Evolutionary conservation across 1,140 invertebrate species (phyloP), one percentile per base, ranked within the genome.

Genomic region (Phortica variegata): DNA sequence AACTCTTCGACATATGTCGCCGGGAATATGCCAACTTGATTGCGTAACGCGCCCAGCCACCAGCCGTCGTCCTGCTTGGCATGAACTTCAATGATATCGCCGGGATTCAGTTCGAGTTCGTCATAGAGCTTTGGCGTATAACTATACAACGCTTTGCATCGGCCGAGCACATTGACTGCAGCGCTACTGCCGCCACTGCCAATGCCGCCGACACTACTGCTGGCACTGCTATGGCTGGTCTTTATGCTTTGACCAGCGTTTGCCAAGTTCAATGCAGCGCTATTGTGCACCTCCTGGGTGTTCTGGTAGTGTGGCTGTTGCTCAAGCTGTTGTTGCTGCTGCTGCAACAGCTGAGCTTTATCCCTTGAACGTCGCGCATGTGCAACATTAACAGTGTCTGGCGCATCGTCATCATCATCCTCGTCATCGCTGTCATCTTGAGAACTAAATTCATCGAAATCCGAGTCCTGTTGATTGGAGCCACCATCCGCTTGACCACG

Each of bases 11-110:
- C 93, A 65, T 95, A 96, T 3, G 91, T 94, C 2, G 91, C 92
- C 1, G 93, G 93, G 65, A 96, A 95, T 54, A 94, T 93, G 19
- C 93, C 93, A 41, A 91, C 85, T 43, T 82, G 81, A 20, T 92
- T 91, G 49, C 88, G 84, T 36, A 93, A 81, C 58, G 94, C 90
- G 8, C 93, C 93, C 41, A 93, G 84, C 93, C 93, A 96, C 93
- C 93, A 96, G 5, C 91, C 92, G 69, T 94, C 91, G n/a, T 88
- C 85, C 70, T 94, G 90, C 68, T 95, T 94, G 60, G 90, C 87
- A 74, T 90, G 90, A 19, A 96, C 87, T 49, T 87, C 87, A 56
- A 96, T 90, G 9, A 92, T 79, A 72, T 96, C 91, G 55, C 92
- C 93, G 62, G 87, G 85, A 65, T 80, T 83, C 37, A 95, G 80